Percentiles rank a stretch among this genome's conserved stretches.
Evolutionary conservation across 2,888 invertebrate genomes (phyloP).

Genomic region (Xestia xanthographa): DNA sequence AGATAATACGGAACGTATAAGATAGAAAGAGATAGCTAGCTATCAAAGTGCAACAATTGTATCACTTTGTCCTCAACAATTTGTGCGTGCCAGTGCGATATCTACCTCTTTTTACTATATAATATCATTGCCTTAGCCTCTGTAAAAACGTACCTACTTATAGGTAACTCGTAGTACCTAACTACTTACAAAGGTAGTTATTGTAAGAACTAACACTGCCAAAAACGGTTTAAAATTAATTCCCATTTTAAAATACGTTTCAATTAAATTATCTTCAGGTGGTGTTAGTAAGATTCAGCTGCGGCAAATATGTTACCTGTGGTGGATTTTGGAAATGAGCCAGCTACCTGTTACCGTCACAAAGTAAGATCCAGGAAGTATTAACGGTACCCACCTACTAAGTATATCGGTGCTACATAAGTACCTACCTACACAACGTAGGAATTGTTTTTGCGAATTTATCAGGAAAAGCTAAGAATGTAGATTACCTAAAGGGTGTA

Average conservation of each 20-base stretch:
- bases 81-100: too few relatives aligned
- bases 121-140: not conserved
- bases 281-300: slow-evolving; percentile 24
- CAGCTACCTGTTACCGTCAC: slow-evolving; percentile 57
- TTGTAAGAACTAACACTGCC: not conserved
- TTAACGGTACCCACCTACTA: not conserved
- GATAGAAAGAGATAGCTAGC: too few relatives aligned
- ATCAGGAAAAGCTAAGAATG: not conserved
- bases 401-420: too few relatives aligned
- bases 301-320: slow-evolving; percentile 38
- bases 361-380: slow-evolving; percentile 23
- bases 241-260: slow-evolving; percentile 22
- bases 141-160: not conserved
- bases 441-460: not conserved
- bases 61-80: too few relatives aligned
- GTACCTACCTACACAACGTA: not conserved
- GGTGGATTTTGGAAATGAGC: slow-evolving; percentile 44
- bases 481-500: too few relatives aligned
- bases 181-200: not conserved
- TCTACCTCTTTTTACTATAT: too few relatives aligned
- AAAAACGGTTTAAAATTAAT: not conserved
- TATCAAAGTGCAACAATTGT: too few relatives aligned
- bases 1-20: too few relatives aligned
- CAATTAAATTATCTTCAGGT: slow-evolving; percentile 24
- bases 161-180: not conserved